These are phyloP conservation scores for Sphaerophoria taeniata DNA, from an alignment of 2,888 invertebrate genomes.

Conservation along the genomic window DNA sequence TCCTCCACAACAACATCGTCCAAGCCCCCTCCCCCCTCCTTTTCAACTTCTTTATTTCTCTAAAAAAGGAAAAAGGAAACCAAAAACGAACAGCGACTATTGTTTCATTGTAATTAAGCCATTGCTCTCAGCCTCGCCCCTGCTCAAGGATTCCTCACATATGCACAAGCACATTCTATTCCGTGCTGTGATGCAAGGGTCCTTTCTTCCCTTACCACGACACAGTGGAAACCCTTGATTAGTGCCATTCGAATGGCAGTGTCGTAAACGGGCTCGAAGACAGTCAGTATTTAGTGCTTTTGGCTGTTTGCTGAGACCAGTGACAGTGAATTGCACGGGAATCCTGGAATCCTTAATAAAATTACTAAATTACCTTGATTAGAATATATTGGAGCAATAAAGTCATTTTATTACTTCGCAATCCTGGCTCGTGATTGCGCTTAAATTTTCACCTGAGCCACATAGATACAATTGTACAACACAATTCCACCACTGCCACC, in stretches of 20 bases:
- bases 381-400: constrained; percentile 81
- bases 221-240: constrained; percentile 69
- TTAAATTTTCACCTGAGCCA: constrained; percentile 49
- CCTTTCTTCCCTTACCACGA: no score
- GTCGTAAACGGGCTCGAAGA: constrained; percentile 32
- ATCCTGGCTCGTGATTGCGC: constrained; percentile 62
- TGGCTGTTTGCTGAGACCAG: constrained; percentile 35
- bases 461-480: background rate
- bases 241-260: constrained; percentile 51
- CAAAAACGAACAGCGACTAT: constrained; percentile 45
- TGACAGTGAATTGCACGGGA: constrained; percentile 40
- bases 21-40: constrained; percentile 18
- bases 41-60: constrained; percentile 2
- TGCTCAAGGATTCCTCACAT: constrained; percentile 9
- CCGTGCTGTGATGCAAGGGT: no score
- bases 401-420: constrained; percentile 78
- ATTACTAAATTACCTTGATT: constrained; percentile 79
- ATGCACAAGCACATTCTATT: constrained; percentile 11
- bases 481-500: constrained; percentile 46
- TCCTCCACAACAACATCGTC: background rate
- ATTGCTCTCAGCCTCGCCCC: constrained; percentile 45
- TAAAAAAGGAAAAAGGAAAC: background rate
- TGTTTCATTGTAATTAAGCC: constrained; percentile 69
- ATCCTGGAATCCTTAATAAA: constrained; percentile 72
- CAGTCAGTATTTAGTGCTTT: constrained; percentile 56